Conservation (phyloP, 2,888 invertebrate species). For the Ariolimax columbianus region DNA sequence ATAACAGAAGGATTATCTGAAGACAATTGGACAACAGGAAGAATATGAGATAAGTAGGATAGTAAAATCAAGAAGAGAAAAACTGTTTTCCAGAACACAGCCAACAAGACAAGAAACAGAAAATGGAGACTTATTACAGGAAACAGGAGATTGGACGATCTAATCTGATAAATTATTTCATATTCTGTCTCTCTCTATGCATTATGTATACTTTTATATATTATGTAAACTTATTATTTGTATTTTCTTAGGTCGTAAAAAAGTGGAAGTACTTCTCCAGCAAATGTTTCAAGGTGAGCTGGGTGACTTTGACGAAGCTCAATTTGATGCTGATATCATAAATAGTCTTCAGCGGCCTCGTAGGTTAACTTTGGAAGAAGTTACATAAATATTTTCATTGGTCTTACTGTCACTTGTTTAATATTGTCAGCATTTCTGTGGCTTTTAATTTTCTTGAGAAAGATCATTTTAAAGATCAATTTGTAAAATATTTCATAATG, state of each 20-base stretch:
- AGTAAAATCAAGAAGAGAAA: not conserved
- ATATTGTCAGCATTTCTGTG: not conserved
- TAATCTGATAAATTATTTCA: not conserved
- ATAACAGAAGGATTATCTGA: too few species aligned
- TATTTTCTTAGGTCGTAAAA: conserved; percentile 74
- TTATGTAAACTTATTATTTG: not conserved
- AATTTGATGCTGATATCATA: conserved; percentile 52
- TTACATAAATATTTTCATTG: conserved; percentile 28
- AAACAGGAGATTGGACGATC: not conserved
- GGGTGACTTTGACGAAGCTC: conserved; percentile 71
- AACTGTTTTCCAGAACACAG: too few species aligned
- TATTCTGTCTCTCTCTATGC: not conserved
- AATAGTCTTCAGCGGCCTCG: conserved; percentile 23
- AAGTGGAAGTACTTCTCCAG: conserved; percentile 78
- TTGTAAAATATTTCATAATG: not conserved
- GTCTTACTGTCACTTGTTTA: not conserved
- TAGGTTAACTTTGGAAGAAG: conserved; percentile 48
- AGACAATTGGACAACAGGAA: not conserved
- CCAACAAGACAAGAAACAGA: not conserved
- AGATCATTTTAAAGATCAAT: not conserved
- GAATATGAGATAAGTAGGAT: not conserved
- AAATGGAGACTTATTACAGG: not conserved
- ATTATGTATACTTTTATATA: not conserved
- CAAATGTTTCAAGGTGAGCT: conserved; percentile 80
- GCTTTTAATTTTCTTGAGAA: not conserved